Evolutionary conservation across 2,797 vertebrate species (phyloP).

Genomic region (Bradypodion ventrale): DNA sequence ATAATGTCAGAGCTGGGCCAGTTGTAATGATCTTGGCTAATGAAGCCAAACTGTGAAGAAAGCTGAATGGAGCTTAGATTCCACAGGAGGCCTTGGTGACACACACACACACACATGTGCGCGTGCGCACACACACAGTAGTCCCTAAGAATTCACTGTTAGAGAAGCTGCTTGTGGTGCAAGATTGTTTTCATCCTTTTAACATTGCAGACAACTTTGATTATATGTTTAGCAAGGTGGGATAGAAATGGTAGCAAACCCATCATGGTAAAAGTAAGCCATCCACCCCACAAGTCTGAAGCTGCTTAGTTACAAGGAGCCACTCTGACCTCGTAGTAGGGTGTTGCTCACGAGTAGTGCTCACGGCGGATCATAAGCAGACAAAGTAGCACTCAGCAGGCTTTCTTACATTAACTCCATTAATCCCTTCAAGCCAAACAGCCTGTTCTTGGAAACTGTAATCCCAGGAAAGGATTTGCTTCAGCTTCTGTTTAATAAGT

Average conservation of each 20-base stretch:
- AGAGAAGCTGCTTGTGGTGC: not conserved
- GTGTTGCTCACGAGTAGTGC: not conserved
- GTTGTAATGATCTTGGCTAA: too few relatives aligned
- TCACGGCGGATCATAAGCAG: conserved; percentile 25
- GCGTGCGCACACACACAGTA: too few relatives aligned
- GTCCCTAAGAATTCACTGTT: not conserved
- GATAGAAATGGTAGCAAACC: not conserved
- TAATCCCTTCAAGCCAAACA: conserved; percentile 40
- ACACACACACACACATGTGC: too few relatives aligned
- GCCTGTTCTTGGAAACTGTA: not conserved
- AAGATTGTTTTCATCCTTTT: not conserved
- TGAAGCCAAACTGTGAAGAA: too few relatives aligned
- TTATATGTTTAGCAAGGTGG: not conserved
- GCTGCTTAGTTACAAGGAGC: not conserved
- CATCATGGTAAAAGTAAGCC: not conserved
- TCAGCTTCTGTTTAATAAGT: conserved; percentile 9
- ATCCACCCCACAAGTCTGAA: not conserved
- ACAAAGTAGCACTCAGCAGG: not conserved
- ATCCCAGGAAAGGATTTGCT: conserved; percentile 4
- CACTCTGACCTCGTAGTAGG: too few relatives aligned
- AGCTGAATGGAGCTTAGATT: too few relatives aligned
- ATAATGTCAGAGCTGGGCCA: too few relatives aligned
- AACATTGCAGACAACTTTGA: not conserved
- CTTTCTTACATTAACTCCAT: conserved; percentile 35
- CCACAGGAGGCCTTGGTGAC: too few relatives aligned